Conservation (phyloP, 1,140 invertebrate genomes). For the Thalassaphorura encarpata region DNA sequence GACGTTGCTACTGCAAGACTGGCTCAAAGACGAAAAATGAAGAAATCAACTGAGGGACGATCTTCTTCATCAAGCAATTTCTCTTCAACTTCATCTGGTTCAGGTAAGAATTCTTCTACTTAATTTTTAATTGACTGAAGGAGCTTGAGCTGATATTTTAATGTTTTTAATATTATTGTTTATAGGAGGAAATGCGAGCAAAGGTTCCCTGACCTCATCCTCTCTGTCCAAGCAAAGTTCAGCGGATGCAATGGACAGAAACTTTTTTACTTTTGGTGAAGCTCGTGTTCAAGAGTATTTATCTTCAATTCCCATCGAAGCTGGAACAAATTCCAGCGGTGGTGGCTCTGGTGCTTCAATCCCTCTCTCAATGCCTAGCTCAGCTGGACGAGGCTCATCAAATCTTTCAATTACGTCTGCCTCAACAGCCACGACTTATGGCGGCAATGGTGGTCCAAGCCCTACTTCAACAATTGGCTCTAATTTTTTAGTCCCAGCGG, state of each 20-base stretch:
- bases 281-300: conserved; percentile 43
- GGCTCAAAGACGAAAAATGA: conserved; percentile 56
- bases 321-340: conserved; percentile 10
- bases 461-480: conserved; percentile 2
- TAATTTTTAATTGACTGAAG: not conserved
- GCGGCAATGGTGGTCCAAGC: not conserved
- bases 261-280: conserved; percentile 47
- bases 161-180: not conserved
- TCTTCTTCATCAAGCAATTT: conserved; percentile 41
- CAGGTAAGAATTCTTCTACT: conserved; percentile 12
- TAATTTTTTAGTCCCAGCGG: not conserved
- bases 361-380: conserved; percentile 21
- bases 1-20: conserved; percentile 58
- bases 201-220: conserved; percentile 30
- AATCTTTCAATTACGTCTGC: conserved; percentile 5
- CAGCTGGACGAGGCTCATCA: conserved; percentile 17
- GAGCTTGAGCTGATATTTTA: no score
- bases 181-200: conserved; percentile 10
- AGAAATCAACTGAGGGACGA: conserved; percentile 46
- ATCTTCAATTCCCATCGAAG: conserved; percentile 24
- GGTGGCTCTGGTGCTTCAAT: conserved; percentile 27
- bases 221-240: conserved; percentile 39
- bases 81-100: conserved; percentile 40
- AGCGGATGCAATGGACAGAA: conserved; percentile 34
- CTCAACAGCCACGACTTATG: no score